Evolutionary conservation across 2,888 invertebrate genomes (phyloP), one percentile per base, ranked within the genome.

Genomic region (Maniola hyperantus): DNA sequence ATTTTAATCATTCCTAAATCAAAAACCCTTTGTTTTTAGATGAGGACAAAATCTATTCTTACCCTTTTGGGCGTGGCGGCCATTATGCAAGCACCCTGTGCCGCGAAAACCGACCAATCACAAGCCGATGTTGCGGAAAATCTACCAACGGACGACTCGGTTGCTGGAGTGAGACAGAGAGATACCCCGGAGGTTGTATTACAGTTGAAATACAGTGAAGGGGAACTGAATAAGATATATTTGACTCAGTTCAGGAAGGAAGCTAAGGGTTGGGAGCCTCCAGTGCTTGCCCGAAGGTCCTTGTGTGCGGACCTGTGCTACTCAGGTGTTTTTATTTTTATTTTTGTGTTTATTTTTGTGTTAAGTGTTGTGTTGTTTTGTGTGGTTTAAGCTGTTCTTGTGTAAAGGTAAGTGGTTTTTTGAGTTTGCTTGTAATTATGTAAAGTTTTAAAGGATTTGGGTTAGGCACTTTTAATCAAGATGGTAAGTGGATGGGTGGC

Each of bases 141-240:
- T 1, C 75, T 77, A 65, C 85, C 85, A 87, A 87, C 87, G 10
- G 80, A 26, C 36, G 51, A 39, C 8, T 13, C 44, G 4, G 54
- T 44, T 33, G 62, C 13, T 46, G 79, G 78, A 83, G 76, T 77
- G 81, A 83, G 85, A 83, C 79, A 73, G 70, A 62, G 79, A 68
- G 83, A 83, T 26, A 82, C 83, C 2, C 90, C 91, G 0, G 91
- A 91, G 73, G 91, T 92, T 10, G 87, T 92, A 54, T 75, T 93
- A 26, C 90, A 91, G 72, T 77, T 93, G 76, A 92, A 92, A 74
- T 93, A 92, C 71, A 84, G 88, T 64, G 78, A 80, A 15, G 93
- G 92, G 61, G 87, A 87, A 81, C 83, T 93, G 84, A 84, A 91
- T 83, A 85, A 86, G 82, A 88, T 93, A 87, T 91, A 91, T 77